Base-by-base conservation (phyloP, 2,113 vertebrate species). In the Ophthalmolycus amberensis region DNA sequence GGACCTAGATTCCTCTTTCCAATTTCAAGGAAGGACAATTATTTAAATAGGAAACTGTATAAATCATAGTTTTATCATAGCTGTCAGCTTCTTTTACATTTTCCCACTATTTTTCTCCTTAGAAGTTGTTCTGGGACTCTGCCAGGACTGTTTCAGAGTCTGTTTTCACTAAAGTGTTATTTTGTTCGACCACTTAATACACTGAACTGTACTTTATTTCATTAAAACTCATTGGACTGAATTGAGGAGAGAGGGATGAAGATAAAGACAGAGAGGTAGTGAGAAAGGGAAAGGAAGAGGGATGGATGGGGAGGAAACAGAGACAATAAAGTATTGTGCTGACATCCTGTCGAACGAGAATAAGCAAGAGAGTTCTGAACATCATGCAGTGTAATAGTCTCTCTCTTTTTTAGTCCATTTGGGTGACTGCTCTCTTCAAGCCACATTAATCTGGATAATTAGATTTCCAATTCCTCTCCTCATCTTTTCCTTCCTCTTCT, bases 401-500 rank as follows among this genome's bases (percentile, higher is more conserved):
- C 83, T 58, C 7, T 4, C 25, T 60, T 86, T 75, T 78, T 69
- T 42, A 63, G 88, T 83, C 88, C 88, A 91, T 93, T 90, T 92
- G 89, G 85, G 65, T 92, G 93, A 92, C 92, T 81, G 88, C 85
- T 86, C 92, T 84, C 84, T 94, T 67, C 91, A 91, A 83, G 84
- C 90, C 88, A 93, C 91, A 94, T 95, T 94, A 94, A 94, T 94
- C 91, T 89, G 87, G 85, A 84, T 94, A 93, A 94, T 95, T 93
- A 93, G 83, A 81, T 92, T 90, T 67, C 69, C 48, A 67, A 11
- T 32, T 54, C 85, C 74, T 59, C 60, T 64, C 7, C 18, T 48
- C 59, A 11, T 34, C 72, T 66, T 6, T 46, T 66, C 32, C 58
- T 11, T 40, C 29, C 20, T 64, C 46, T n/a, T 32, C 44, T 50